These are phyloP conservation scores for Callaeas wilsoni DNA, from an alignment of 2,113 vertebrate species.

Conservation along the genomic window DNA sequence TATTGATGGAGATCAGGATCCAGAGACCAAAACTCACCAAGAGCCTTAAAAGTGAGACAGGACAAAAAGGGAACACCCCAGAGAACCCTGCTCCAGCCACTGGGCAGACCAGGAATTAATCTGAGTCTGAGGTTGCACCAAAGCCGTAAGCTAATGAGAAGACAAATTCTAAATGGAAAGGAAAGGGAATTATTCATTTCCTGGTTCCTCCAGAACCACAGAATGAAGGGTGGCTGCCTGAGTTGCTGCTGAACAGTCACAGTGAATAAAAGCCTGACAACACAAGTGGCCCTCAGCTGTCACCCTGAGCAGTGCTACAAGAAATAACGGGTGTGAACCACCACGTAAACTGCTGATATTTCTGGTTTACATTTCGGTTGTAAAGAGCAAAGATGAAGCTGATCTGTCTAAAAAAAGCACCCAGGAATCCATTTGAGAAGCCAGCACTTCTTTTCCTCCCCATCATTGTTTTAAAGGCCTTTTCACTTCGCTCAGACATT, in stretches of 20 bases:
- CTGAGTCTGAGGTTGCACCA: background rate
- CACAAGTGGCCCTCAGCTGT: background rate
- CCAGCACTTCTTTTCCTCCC: background rate
- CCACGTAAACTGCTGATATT: background rate
- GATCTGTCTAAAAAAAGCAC: background rate
- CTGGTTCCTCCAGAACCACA: background rate
- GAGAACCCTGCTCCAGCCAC: background rate
- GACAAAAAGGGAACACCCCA: background rate
- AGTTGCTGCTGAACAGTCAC: background rate
- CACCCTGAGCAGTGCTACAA: accelerated
- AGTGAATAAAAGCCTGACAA: background rate
- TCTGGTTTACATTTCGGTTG: background rate
- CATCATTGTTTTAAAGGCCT: background rate
- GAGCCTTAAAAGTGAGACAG: background rate
- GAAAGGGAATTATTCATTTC: background rate
- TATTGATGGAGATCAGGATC: background rate
- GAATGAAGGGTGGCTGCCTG: background rate
- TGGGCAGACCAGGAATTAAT: background rate
- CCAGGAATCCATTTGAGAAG: background rate
- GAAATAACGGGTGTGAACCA: background rate
- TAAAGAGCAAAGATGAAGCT: background rate
- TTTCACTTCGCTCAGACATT: background rate
- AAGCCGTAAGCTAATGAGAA: background rate
- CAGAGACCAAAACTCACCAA: background rate
- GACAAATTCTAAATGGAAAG: background rate